These are phyloP conservation scores for Eurystomus gularis DNA, from an alignment of 2,113 vertebrate species.

Conservation along the genomic window DNA sequence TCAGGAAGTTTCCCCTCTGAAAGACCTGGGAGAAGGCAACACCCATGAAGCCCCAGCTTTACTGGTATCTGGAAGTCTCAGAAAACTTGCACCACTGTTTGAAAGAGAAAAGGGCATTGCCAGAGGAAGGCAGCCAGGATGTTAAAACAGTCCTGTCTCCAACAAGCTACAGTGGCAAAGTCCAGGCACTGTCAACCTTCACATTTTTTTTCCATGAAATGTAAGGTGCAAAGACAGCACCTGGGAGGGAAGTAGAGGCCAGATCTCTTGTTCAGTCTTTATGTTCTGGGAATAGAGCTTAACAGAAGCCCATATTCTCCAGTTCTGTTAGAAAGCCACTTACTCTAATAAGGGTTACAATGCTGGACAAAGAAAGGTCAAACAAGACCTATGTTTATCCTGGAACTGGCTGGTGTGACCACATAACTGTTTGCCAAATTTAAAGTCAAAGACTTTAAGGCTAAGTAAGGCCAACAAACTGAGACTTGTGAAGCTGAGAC, in stretches of 20 bases:
- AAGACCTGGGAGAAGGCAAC: neutral
- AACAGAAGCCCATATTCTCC: neutral
- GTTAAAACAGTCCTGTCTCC: neutral
- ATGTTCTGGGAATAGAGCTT: neutral
- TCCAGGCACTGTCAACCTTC: neutral
- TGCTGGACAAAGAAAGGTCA: neutral
- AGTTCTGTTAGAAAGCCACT: neutral
- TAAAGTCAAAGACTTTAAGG: neutral
- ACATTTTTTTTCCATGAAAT: neutral
- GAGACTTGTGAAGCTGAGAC: neutral
- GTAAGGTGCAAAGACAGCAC: neutral
- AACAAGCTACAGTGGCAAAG: neutral
- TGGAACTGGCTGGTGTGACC: neutral
- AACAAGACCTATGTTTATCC: neutral
- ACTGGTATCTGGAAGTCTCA: neutral
- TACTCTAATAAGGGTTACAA: neutral
- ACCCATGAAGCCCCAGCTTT: neutral
- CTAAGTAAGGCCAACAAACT: neutral
- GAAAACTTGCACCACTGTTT: neutral
- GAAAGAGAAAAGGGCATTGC: neutral
- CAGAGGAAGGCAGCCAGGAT: neutral
- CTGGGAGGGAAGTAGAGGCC: neutral
- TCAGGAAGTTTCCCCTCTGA: neutral
- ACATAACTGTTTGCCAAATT: neutral
- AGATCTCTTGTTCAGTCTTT: neutral